Base-by-base conservation (phyloP, 2,797 vertebrate genomes). In the Limnodromus scolopaceus region DNA sequence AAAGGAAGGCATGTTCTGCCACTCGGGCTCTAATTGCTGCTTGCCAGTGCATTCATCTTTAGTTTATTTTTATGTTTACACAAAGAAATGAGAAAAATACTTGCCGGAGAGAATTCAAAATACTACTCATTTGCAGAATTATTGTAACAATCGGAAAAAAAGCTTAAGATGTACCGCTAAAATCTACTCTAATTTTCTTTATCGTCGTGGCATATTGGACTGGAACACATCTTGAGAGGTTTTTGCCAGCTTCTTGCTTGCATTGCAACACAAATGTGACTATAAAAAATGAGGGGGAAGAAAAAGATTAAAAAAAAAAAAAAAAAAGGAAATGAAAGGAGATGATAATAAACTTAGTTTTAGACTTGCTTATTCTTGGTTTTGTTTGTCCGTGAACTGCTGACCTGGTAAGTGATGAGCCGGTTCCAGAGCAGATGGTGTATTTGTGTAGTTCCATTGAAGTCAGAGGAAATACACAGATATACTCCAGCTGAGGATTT, bases 341-440 rank as follows among this genome's bases (percentile, higher is more conserved):
- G 74, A 93, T 76, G 1, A 58, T 68, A 84, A 88, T 92, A 89
- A 94, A 89, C 88, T 84, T 84, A 75, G 49, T 39, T 93, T 94
- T 92, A 87, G 86, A 51, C 53, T 88, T 87, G 78, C 75, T 95
- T 72, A 18, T 92, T 92, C 86, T 93, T 93, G 88, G 60, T 70
- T 87, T 80, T 92, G 60, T 96, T 49, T 94, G 74, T n/a, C 83
- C 9, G 1, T 94, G 92, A 95, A 79, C 95, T 92, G 86, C 87
- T 96, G 96, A 91, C 88, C 93, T 32, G 5, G 32, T 85, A 78
- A 94, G 83, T 75, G 95, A 77, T 75, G 88, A 95, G 90, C 55
- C 71, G 46, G 94, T 94, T 93, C 86, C 86, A 92, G 88, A 94
- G 88, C 96, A 94, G 94, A 90, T 90, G 96, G 92, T 93, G 84